These are phyloP conservation scores for Meriones psammophilus DNA, from an alignment of 2,797 vertebrate species.

Conservation along the genomic window DNA sequence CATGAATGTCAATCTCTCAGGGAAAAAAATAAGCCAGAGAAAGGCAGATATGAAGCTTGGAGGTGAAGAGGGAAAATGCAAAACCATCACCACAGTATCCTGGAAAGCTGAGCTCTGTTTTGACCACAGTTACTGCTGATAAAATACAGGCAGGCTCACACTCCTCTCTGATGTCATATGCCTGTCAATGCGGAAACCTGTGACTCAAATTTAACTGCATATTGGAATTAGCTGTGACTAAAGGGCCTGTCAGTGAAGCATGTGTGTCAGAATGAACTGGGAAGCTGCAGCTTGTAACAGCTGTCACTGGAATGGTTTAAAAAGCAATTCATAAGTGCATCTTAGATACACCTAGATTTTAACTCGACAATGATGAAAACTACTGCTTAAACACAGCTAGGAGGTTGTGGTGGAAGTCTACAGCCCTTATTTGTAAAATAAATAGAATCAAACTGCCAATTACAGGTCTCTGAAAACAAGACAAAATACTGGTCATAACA, in stretches of 20 bases:
- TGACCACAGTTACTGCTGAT: neutral
- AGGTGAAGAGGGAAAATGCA: neutral
- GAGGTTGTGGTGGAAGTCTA: neutral
- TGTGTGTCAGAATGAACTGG: neutral
- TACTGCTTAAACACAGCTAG: neutral
- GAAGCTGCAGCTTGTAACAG: slow-evolving; percentile 31
- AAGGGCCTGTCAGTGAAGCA: neutral
- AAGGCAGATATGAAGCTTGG: neutral
- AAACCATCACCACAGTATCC: neutral
- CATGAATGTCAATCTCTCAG: neutral
- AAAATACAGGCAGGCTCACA: neutral
- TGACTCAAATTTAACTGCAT: slow-evolving; percentile 5
- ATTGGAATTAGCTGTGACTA: slow-evolving; percentile 9
- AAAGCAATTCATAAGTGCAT: neutral
- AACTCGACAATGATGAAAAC: slow-evolving; percentile 12
- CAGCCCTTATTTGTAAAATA: slow-evolving; percentile 45
- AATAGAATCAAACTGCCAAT: neutral
- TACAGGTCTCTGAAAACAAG: neutral
- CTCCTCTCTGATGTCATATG: slow-evolving; percentile 20
- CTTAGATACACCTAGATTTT: neutral
- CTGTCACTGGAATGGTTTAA: neutral
- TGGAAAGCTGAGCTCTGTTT: neutral
- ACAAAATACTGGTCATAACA: slow-evolving; percentile 2
- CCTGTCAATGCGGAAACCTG: neutral
- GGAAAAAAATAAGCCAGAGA: neutral